Evolutionary conservation across 2,888 invertebrate genomes (phyloP), one percentile per base, ranked within the genome.

Genomic region (Drymonia ruficornis): DNA sequence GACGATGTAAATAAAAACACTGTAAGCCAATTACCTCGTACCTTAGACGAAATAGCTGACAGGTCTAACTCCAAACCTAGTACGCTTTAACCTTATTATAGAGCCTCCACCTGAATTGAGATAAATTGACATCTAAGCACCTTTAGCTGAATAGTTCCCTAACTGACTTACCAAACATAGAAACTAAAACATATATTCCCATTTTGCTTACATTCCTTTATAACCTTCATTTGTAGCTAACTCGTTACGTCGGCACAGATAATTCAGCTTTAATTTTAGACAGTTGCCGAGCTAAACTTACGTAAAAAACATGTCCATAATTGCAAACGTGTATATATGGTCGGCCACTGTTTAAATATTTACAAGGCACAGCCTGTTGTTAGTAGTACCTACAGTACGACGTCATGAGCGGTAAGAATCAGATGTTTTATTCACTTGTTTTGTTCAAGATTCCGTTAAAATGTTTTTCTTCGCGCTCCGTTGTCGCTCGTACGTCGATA

Each of bases 261-360:
- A 7, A 31, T 31, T 9, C 31, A 31, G 36, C 13, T 36, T 36
- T 36, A 36, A 11, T 36, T 36, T n/a, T 3, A 36, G 36, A 36
- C 36, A 13, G 36, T n/a, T 36, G n/a, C 36, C n/a, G n/a, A 36
- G 36, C 31, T 7, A 36, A 36, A 4, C 0, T 5, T 16, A 8
- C 40, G 40, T 40, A 40, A 40, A 40, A 16, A 44, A 15, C 44
- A 12, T 50, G 49, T 18, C 13, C 13, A 16, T 55, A 43, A 49
- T 47, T 31, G 40, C 47, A 29, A 19, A 52, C 49, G 34, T 43
- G 23, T 53, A 48, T 52, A 49, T 29, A 57, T 64, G 49, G 50
- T 47, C 61, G 65, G 55, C 53, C 53, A 53, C 58, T 43, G 53
- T 47, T 66, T 58, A 66, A 68, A 65, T 66, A 66, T 66, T 68